These are phyloP conservation scores for Callocephalon fimbriatum DNA, from an alignment of 2,113 vertebrate genomes.

Conservation along the genomic window DNA sequence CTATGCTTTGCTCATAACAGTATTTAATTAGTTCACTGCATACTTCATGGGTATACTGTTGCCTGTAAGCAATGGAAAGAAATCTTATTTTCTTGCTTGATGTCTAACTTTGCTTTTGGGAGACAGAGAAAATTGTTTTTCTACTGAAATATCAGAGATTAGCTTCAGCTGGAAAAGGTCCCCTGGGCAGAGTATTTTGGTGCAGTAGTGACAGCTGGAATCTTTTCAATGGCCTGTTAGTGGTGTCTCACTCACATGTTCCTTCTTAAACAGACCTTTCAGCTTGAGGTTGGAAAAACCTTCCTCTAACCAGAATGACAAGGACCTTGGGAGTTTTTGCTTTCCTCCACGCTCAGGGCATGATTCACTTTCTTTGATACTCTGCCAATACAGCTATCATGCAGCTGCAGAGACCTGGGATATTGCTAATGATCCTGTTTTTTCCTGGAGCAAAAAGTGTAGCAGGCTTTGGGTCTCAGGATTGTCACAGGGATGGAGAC, in stretches of 20 bases:
- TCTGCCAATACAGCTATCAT: neutral
- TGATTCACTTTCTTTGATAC: neutral
- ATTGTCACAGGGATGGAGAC: neutral
- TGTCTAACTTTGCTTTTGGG: neutral
- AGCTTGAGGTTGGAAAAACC: neutral
- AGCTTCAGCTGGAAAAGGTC: neutral
- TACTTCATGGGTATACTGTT: neutral
- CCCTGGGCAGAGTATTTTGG: neutral
- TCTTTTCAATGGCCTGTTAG: neutral
- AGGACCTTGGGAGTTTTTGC: neutral
- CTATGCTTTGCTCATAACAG: neutral
- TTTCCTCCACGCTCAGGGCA: neutral
- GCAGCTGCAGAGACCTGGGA: neutral
- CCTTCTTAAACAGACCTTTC: neutral
- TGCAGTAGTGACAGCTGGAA: neutral
- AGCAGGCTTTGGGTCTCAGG: neutral
- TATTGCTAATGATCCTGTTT: neutral
- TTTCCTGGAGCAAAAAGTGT: neutral
- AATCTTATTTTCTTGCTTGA: neutral
- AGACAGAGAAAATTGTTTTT: conserved; percentile 15
- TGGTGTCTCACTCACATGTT: neutral
- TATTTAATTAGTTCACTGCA: conserved; percentile 9
- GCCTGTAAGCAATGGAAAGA: neutral
- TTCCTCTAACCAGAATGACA: neutral
- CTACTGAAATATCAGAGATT: neutral